These are phyloP conservation scores for Ceriagrion tenellum DNA, from an alignment of 2,888 invertebrate genomes.

Conservation along the genomic window DNA sequence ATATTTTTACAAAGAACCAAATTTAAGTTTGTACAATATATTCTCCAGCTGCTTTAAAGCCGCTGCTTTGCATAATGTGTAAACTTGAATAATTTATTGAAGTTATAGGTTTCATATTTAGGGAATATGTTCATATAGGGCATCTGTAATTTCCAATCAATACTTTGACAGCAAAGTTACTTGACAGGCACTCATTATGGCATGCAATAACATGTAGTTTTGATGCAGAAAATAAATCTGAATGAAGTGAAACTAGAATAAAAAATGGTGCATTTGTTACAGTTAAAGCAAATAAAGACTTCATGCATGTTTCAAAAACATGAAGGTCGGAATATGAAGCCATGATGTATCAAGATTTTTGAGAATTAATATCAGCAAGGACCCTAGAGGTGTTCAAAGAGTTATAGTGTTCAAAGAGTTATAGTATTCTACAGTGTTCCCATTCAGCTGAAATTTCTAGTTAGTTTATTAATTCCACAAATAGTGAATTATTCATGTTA, in stretches of 20 bases:
- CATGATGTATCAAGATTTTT: neutral
- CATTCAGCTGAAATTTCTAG: neutral
- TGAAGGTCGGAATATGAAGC: neutral
- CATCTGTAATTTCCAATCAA: neutral
- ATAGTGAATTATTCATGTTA: neutral
- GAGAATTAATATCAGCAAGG: neutral
- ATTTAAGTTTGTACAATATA: neutral
- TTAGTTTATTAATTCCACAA: neutral
- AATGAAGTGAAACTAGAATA: neutral
- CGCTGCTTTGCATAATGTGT: neutral
- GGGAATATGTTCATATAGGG: neutral
- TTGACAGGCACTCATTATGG: no score
- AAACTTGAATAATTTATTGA: neutral
- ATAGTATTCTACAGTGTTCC: neutral
- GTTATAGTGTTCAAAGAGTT: neutral
- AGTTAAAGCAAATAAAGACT: neutral
- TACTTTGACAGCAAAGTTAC: no score
- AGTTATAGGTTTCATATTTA: neutral
- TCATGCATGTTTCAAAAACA: neutral
- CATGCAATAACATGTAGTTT: neutral
- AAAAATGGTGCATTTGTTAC: neutral
- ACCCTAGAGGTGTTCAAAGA: neutral
- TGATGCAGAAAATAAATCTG: neutral
- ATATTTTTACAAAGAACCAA: neutral
- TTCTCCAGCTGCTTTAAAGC: neutral